Evolutionary conservation across 2,113 vertebrate genomes (phyloP), one percentile per base, ranked within the genome.

Genomic region (Diphyllodes magnificus): DNA sequence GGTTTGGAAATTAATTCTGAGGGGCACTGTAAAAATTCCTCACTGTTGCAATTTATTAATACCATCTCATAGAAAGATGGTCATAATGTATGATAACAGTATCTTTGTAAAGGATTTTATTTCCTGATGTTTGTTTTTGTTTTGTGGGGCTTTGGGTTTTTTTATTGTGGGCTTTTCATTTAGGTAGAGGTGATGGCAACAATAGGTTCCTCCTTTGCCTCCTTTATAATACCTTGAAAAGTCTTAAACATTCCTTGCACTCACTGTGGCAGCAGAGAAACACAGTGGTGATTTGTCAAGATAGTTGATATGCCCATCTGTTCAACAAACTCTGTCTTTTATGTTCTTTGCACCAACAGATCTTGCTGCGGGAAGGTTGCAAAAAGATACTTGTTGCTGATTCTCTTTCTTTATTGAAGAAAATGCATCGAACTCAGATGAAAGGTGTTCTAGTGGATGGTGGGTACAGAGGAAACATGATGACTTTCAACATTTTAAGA

Each of bases 351-450:
- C 69, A 15, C 50, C 57, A 12, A 70, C 93, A 99, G 99, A 99
- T 99, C 94, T 97, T 99, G 59, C 97, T 99, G 83, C 97, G 99
- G 50, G 99, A 99, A 93, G 99, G 99, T 7, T 99, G 99, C 97
- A 99, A 99, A 97, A 99, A 99, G 98, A 99, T 99, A 71, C 98
- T 99, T 8, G 99, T 99, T 70, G 99, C 99, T 0, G 99, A 99
- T 94, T 99, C 99, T 7, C 97, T 99, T 37, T 99, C 99, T 4
- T 98, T 99, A 73, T 96, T 99, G 60, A 99, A 99, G 97, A 99
- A 99, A 97, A 99, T 99, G 99, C 99, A 99, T 96, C 98, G 99
- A 47, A 99, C 99, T 25, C 99, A 99, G 86, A 99, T 98, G 98
- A 99, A 98, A 97, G 99, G 99, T 10, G 98, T 99, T 92, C 91